Base-by-base conservation (phyloP, 2,888 invertebrate genomes). In the Microctonus brassicae region DNA sequence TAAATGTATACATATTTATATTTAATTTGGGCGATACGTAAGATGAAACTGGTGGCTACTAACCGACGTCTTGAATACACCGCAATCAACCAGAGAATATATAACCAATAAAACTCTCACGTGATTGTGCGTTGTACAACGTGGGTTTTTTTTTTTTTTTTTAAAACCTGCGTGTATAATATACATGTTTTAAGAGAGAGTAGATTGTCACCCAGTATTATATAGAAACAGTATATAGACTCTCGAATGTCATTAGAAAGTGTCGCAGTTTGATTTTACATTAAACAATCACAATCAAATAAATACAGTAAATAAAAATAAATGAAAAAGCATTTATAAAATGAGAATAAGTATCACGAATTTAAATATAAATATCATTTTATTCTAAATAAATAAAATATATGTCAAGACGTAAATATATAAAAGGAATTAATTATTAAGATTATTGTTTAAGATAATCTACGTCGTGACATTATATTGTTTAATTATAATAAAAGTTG, bases 221-320 rank as follows among this genome's bases (percentile, higher is more conserved):
- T n/a, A n/a, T n/a, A n/a, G 33, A 33, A 52, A 47, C 63, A 47
- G 29, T 64, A 17, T 64, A 17, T n/a, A 52, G 52, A 29, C 33
- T 62, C 42, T 62, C 33, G 63, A 64, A 64, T 64, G 63, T 64
- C 52, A 47, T 64, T 64, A 64, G 63, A 64, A 64, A 64, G 63
- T 64, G 52, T 64, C 63, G 63, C 63, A 58, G 58, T 29, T 58
- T 33, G 34, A 20, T 34, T 47, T 47, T 47, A 47, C 47, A 17
- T 20, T 9, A 39, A 2, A 39, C 39, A 20, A 47, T 3, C 2
- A 3, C 9, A 47, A 1, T 29, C 29, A 60, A 13, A 39, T 36
- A 10, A 17, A 33, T 36, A 20, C 17, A 7, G 29, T 47, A 10
- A 22, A n/a, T 4, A 34, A 57, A 57, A 57, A 57, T 26, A 57